Evolutionary conservation across 1,140 invertebrate genomes (phyloP).

Genomic region (Myzus persicae): DNA sequence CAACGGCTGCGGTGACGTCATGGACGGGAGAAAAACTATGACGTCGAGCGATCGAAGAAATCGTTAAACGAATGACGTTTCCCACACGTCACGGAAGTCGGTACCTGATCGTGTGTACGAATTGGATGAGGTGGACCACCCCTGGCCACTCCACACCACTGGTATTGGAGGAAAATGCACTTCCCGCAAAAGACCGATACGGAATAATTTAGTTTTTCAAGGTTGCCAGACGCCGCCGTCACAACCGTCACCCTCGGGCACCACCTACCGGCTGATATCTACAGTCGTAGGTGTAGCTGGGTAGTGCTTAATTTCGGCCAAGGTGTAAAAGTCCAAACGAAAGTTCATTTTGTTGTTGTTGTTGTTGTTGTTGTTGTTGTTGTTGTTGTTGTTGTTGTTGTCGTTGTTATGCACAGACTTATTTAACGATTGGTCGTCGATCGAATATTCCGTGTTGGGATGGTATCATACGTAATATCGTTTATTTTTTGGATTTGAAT

Average conservation of each 20-base stretch:
- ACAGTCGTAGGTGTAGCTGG: background rate
- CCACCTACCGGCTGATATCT: background rate
- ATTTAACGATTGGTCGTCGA: too few relatives aligned
- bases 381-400: background rate
- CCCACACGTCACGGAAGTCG: background rate
- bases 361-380: too few relatives aligned
- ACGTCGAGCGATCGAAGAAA: conserved; percentile 44
- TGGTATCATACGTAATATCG: too few relatives aligned
- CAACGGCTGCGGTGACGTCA: conserved; percentile 40
- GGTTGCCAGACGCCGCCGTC: background rate
- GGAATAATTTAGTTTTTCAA: background rate
- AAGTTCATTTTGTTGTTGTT: background rate
- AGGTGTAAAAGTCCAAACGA: background rate
- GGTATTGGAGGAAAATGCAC: background rate
- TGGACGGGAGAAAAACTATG: background rate
- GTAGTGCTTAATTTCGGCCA: background rate
- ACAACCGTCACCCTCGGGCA: background rate
- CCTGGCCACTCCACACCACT: background rate
- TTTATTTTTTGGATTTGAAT: background rate
- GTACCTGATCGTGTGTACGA: background rate
- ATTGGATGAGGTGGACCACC: background rate
- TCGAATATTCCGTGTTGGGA: too few relatives aligned
- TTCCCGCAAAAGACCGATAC: background rate
- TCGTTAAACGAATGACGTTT: conserved; percentile 29
- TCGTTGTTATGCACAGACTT: too few relatives aligned